Conservation (phyloP, 2,113 vertebrate genomes). For the Neotoma lepida region DNA sequence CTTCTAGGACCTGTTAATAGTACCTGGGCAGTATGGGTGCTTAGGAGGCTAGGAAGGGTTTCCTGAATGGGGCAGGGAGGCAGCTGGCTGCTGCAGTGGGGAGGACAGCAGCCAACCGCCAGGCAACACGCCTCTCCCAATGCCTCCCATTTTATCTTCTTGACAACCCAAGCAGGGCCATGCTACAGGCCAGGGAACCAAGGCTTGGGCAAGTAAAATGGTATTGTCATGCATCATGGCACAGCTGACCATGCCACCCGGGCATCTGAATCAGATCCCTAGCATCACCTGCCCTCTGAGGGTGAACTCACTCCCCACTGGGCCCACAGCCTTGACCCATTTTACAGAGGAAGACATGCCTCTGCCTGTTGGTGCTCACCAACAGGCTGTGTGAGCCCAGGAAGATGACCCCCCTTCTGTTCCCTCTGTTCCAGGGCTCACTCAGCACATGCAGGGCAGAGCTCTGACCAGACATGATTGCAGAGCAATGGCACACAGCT, state of each 20-base stretch:
- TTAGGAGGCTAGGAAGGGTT: neutral
- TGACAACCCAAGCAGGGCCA: neutral
- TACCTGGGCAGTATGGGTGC: too few species aligned
- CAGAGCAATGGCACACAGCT: neutral
- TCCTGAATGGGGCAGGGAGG: neutral
- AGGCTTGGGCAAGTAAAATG: neutral
- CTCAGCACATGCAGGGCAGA: neutral
- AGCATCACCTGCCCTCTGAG: neutral
- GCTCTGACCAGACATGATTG: neutral
- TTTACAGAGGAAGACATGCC: neutral
- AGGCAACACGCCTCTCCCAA: too few species aligned
- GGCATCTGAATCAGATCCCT: neutral
- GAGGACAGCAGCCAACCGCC: neutral
- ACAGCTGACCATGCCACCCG: neutral
- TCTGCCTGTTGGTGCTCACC: neutral
- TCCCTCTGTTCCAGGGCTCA: neutral
- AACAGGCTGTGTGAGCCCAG: neutral
- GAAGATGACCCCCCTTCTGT: neutral
- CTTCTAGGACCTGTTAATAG: neutral
- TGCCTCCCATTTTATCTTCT: neutral
- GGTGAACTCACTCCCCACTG: neutral
- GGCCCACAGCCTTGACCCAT: neutral
- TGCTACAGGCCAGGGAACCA: neutral
- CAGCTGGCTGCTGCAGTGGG: neutral
- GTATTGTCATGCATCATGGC: neutral